These are phyloP conservation scores for Neosalanx taihuensis DNA, from an alignment of 2,797 vertebrate genomes.

Conservation along the genomic window DNA sequence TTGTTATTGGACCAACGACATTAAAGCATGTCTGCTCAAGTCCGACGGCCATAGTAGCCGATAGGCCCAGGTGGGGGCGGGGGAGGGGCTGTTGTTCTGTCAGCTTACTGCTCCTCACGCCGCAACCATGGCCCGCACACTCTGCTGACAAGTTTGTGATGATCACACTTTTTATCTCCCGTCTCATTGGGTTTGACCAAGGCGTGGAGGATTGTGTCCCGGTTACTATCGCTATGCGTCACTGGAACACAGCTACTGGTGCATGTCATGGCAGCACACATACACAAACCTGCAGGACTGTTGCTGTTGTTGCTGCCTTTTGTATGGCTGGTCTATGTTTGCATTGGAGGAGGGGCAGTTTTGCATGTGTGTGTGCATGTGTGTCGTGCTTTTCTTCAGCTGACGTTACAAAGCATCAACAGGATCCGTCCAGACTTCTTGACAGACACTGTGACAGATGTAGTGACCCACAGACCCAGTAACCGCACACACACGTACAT, in stretches of 20 bases:
- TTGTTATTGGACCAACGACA: not conserved
- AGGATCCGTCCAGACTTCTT: too few relatives aligned
- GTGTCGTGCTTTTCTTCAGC: not conserved
- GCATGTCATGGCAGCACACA: not conserved
- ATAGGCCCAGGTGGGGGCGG: not conserved
- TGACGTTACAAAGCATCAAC: not conserved
- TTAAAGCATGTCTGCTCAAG: not conserved
- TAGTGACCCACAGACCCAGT: not conserved
- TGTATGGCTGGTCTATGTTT: conserved; percentile 1
- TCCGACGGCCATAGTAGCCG: not conserved
- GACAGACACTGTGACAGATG: not conserved
- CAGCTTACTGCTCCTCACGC: not conserved
- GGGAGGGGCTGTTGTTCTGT: not conserved
- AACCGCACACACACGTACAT: not conserved
- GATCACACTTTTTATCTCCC: too few relatives aligned
- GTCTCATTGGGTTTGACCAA: too few relatives aligned
- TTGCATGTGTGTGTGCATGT: not conserved
- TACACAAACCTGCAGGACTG: not conserved
- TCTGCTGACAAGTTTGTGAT: too few relatives aligned
- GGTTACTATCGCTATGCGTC: too few relatives aligned
- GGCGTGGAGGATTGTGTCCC: too few relatives aligned
- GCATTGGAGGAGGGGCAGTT: conserved; percentile 6
- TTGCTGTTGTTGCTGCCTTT: not conserved
- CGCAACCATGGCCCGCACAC: not conserved
- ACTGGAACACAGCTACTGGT: not conserved